These are phyloP conservation scores for Porites australiensis DNA, from an alignment of 64 coral and sea anemone species.

Conservation along the genomic window DNA sequence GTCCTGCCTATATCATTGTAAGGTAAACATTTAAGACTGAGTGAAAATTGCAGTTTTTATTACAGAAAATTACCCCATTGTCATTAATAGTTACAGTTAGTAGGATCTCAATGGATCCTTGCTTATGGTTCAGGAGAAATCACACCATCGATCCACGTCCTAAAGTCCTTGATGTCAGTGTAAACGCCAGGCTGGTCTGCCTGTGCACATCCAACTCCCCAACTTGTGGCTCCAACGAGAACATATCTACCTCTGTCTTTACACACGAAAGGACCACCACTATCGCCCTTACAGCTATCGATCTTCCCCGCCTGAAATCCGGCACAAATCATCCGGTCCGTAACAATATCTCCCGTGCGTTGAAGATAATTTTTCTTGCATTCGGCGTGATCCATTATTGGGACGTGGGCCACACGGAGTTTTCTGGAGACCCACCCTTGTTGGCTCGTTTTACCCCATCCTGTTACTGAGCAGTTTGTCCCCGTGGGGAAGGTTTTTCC, in stretches of 20 bases:
- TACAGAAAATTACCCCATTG: too few relatives aligned
- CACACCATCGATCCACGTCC: slow-evolving; percentile 63
- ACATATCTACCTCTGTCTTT: slow-evolving; percentile 39
- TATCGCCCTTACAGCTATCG: slow-evolving; percentile 97
- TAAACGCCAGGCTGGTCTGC: slow-evolving; percentile 82
- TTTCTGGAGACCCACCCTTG: slow-evolving; percentile 39
- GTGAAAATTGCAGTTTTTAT: too few relatives aligned
- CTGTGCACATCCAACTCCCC: slow-evolving; percentile 93
- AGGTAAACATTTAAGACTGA: too few relatives aligned
- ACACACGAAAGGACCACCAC: slow-evolving; percentile 92
- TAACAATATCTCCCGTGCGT: slow-evolving; percentile 31
- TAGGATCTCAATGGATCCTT: neutral
- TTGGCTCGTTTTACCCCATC: slow-evolving; percentile 52
- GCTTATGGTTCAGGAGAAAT: neutral
- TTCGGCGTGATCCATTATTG: slow-evolving; percentile 33
- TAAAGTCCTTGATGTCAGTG: slow-evolving; percentile 78
- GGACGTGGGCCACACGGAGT: slow-evolving; percentile 73
- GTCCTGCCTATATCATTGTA: too few relatives aligned
- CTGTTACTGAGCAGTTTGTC: slow-evolving; percentile 61
- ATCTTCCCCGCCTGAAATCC: slow-evolving; percentile 83
- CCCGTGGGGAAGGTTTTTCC: neutral
- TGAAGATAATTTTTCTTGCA: slow-evolving; percentile 59
- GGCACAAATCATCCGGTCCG: slow-evolving; percentile 88
- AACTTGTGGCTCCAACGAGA: slow-evolving; percentile 83
- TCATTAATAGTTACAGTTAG: too few relatives aligned